Evolutionary conservation across 1,140 invertebrate genomes (phyloP).

Genomic region (Drosophila mayri): DNA sequence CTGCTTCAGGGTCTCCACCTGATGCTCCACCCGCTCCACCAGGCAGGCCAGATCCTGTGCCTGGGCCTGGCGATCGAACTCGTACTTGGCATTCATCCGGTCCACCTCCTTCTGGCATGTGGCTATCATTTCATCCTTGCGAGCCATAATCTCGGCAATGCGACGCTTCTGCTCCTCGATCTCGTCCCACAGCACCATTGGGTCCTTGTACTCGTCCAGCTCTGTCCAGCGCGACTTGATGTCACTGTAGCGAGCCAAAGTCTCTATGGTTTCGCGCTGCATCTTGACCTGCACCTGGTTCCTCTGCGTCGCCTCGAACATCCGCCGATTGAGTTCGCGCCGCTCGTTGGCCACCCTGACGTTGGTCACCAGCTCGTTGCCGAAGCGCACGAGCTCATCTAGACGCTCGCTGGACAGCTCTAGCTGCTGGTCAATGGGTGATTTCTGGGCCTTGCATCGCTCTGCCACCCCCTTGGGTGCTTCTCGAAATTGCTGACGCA

Average conservation of each 20-base stretch:
- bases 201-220: constrained; percentile 90
- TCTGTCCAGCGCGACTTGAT: constrained; percentile 91
- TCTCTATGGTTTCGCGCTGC: constrained; percentile 59
- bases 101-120: constrained; percentile 91
- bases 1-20: constrained; percentile 90
- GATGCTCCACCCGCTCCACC: constrained; percentile 93
- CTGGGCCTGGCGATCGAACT: constrained; percentile 89
- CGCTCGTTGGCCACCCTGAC: constrained; percentile 90
- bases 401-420: constrained; percentile 64
- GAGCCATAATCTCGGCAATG: constrained; percentile 89
- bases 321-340: constrained; percentile 87
- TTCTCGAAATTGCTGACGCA: constrained; percentile 46
- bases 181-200: constrained; percentile 90
- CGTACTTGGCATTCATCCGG: constrained; percentile 89
- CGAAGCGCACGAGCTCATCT: constrained; percentile 87
- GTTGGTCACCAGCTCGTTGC: constrained; percentile 90
- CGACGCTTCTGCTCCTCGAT: constrained; percentile 90
- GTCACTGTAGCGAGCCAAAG: constrained; percentile 87
- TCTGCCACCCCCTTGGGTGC: constrained; percentile 58
- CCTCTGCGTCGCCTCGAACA: constrained; percentile 85
- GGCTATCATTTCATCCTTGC: constrained; percentile 92
- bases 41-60: constrained; percentile 85
- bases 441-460: constrained; percentile 53
- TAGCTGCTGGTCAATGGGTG: constrained; percentile 72
- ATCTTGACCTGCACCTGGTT: constrained; percentile 52